These are phyloP conservation scores for Leptodirus hochenwartii DNA, from an alignment of 2,888 invertebrate genomes.

Conservation along the genomic window DNA sequence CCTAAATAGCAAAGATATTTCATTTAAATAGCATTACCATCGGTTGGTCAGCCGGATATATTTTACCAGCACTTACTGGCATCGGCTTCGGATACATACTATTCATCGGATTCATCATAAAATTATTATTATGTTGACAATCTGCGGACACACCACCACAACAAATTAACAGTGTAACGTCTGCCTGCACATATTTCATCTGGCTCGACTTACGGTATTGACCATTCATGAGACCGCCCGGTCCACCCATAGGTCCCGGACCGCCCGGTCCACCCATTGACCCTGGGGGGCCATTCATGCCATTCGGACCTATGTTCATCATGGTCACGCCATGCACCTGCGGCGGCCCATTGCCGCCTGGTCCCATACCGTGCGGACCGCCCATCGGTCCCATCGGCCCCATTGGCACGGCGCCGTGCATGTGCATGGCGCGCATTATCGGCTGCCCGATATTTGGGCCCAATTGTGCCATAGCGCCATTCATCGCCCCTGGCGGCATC, in stretches of 20 bases:
- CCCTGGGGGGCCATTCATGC: constrained; percentile 28
- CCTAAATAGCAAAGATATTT: constrained; percentile 4
- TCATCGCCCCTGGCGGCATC: constrained; percentile 34
- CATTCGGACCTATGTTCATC: too few species aligned
- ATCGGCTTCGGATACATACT: constrained; percentile 66
- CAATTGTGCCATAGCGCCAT: too few species aligned
- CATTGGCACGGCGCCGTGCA: constrained; percentile 21
- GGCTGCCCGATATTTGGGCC: constrained; percentile 40
- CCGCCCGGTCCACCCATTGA: constrained; percentile 31
- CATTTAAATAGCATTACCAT: constrained; percentile 38
- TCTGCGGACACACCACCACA: constrained; percentile 18
- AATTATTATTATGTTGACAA: constrained; percentile 29
- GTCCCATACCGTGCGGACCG: too few species aligned
- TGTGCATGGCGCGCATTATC: constrained; percentile 33
- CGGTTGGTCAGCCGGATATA: constrained; percentile 88
- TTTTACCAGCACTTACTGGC: constrained; percentile 81
- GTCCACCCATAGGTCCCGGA: constrained; percentile 24
- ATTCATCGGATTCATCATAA: constrained; percentile 28
- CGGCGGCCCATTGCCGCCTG: constrained; percentile 57
- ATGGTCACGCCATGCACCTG: constrained; percentile 35
- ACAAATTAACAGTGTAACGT: constrained; percentile 7
- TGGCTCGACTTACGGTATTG: background rate
- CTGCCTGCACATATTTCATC: constrained; percentile 3
- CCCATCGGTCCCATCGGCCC: constrained; percentile 42
- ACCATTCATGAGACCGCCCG: constrained; percentile 26